Base-by-base conservation (phyloP, 2,797 vertebrate genomes). In the Lagodon rhomboides region DNA sequence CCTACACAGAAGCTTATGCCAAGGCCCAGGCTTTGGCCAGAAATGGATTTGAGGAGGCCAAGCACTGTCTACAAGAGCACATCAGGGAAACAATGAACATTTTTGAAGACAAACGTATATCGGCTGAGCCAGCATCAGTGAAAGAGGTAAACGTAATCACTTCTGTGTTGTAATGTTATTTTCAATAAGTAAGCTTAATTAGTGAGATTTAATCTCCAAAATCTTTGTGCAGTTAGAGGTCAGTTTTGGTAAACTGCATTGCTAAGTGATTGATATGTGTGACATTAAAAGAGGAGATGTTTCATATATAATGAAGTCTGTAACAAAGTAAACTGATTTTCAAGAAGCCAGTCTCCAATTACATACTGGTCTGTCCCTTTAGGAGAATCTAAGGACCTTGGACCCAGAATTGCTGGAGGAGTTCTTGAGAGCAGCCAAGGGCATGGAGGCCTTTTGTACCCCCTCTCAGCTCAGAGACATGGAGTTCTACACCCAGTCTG, bases 381-480 rank as follows among this genome's bases (percentile, higher is more conserved):
- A 97, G 97, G 95, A 97, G 87, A 95, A 95, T 44, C 91, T 97
- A 73, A 93, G 90, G 77, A 92, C 92, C 46, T 90, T 96, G 75
- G 96, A 97, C 80, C 90, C 93, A 25, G 94, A 96, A 79, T 84
- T 96, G 79, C 93, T 98, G 79, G 94, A 96, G 58, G 96, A 94
- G 80, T 99, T 98, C 90, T 86, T 99, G 84, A 95, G 96, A 92
- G 96, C 97, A 44, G 92, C 97, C 1, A 95, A 97, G 80, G 93
- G 96, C 71, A 95, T 98, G 95, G 97, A 97, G 92, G 93, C 85
- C 12, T 93, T 95, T 81, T 97, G 95, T n/a, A 92, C 95, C 0
- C 90, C 94, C 2, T 84, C 86, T 0, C 94, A 95, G 83, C 96
- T 95, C 72, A 79, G 88, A 75, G 91, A 94, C 63, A 95, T 98